Conservation (phyloP, 2,888 invertebrate genomes). For the Sarcophaga caerulescens region DNA sequence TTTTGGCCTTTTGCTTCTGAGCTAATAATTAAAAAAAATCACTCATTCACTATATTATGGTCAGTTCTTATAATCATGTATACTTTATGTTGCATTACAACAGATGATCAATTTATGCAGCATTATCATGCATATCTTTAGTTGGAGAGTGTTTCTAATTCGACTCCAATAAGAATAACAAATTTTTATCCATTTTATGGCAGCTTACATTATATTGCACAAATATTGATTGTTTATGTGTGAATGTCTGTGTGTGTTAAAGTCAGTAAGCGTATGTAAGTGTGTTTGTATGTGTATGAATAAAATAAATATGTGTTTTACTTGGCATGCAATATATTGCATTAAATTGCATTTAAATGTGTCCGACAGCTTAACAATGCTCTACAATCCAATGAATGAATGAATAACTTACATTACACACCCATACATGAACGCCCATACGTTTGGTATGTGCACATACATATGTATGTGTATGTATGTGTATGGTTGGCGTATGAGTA, state of each 20-base stretch:
- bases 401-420: conserved; percentile 59
- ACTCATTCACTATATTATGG: no score
- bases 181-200: neutral
- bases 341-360: conserved; percentile 79
- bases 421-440: conserved; percentile 3
- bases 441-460: no score
- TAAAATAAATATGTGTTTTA: conserved; percentile 63
- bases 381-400: conserved; percentile 52
- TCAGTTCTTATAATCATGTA: no score
- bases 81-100: no score
- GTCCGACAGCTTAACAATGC: conserved; percentile 78
- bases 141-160: neutral
- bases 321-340: conserved; percentile 75
- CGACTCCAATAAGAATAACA: neutral
- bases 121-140: no score
- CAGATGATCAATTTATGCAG: no score
- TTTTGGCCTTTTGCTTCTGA: no score
- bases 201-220: neutral
- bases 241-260: conserved; percentile 56
- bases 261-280: neutral
- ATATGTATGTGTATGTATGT: neutral
- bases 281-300: conserved; percentile 28
- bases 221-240: conserved; percentile 2
- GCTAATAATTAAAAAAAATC: no score
- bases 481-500: neutral